Conservation (phyloP, 2,113 vertebrate species). For the Arothron firmamentum region DNA sequence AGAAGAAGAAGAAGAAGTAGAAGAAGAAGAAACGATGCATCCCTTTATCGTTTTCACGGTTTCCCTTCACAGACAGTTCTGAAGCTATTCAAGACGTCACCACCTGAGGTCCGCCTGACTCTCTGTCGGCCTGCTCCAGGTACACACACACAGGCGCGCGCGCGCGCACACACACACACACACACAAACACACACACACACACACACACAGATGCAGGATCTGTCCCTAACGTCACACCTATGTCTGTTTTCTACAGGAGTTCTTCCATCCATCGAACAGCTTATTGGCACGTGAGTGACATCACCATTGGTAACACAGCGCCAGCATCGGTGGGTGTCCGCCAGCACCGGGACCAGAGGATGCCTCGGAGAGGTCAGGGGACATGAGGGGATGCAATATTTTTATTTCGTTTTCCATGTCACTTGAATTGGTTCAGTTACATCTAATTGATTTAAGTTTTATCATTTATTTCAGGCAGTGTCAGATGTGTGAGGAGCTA, state of each 20-base stretch:
- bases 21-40: too few relatives aligned
- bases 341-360: not conserved
- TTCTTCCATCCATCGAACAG: slow-evolving; percentile 63
- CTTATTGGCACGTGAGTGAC: slow-evolving; percentile 58
- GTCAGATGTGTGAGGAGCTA: too few relatives aligned
- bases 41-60: too few relatives aligned
- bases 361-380: not conserved
- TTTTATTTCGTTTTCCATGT: too few relatives aligned
- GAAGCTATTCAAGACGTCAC: slow-evolving; percentile 77
- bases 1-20: too few relatives aligned
- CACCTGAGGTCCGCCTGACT: slow-evolving; percentile 76
- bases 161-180: slow-evolving; percentile 1
- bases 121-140: slow-evolving; percentile 80
- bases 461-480: too few relatives aligned
- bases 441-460: too few relatives aligned
- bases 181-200: slow-evolving; percentile 1
- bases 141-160: slow-evolving; percentile 6
- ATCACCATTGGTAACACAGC: not conserved
- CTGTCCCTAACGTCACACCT: not conserved
- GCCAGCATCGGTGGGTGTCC: not conserved
- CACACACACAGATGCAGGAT: not conserved
- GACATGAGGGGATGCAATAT: not conserved
- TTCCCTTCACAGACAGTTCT: slow-evolving; percentile 76
- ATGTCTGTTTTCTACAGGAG: slow-evolving; percentile 39
- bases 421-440: too few relatives aligned